These are phyloP conservation scores for Pantherophis alleghaniensis DNA, from an alignment of 2,797 vertebrate species.

Conservation along the genomic window DNA sequence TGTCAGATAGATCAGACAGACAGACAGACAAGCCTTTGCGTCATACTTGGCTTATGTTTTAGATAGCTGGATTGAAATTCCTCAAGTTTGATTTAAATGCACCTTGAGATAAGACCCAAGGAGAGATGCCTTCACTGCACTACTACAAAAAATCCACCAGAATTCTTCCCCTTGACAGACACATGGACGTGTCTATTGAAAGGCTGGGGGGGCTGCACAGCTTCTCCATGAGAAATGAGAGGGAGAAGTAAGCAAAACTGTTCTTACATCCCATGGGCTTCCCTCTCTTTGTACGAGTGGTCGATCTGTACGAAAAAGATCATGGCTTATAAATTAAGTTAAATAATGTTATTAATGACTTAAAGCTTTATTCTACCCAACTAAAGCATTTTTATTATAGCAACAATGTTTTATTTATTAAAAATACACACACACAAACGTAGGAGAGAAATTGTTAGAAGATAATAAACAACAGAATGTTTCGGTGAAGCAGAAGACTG, in stretches of 20 bases:
- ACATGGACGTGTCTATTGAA: background rate
- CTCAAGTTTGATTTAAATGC: background rate
- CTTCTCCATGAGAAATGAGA: background rate
- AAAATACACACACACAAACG: background rate
- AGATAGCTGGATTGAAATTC: background rate
- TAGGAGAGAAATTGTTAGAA: background rate
- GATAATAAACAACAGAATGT: background rate
- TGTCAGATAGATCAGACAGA: too few species aligned
- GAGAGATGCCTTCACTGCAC: background rate
- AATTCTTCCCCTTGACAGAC: background rate
- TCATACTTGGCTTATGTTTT: background rate
- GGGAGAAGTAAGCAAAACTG: background rate
- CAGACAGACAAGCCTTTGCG: background rate
- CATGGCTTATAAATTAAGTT: conserved; percentile 19
- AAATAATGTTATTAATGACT: conserved; percentile 16
- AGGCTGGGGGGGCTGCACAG: background rate
- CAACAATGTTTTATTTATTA: background rate
- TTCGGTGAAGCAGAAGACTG: background rate
- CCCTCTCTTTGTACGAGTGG: background rate
- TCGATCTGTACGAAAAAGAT: background rate
- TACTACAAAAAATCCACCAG: background rate
- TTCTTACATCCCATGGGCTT: background rate
- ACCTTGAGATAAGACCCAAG: background rate
- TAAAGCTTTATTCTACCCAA: conserved; percentile 21
- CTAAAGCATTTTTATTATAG: conserved; percentile 12